Conservation (phyloP, 64 coral and sea anemone genomes). For the Trachythela sp. region DNA sequence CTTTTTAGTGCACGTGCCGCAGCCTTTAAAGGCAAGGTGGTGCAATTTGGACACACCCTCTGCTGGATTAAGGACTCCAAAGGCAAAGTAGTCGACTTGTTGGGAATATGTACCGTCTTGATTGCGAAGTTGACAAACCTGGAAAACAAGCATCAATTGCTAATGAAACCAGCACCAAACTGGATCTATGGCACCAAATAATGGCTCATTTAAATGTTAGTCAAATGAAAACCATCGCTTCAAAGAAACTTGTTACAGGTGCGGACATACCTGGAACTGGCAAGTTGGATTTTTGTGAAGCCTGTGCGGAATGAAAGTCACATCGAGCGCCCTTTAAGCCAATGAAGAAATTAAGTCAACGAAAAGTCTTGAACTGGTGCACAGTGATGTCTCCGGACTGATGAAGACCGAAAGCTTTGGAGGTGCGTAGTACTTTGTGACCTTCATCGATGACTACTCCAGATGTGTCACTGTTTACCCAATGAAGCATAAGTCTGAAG, state of each 20-base stretch:
- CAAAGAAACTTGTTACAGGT: neutral
- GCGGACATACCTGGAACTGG: neutral
- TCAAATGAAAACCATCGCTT: neutral
- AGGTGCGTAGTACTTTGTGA: neutral
- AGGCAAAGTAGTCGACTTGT: neutral
- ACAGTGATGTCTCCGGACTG: constrained; percentile 12
- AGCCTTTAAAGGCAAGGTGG: neutral
- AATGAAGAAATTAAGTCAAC: constrained; percentile 33
- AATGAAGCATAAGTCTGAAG: constrained; percentile 18
- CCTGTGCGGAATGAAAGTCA: neutral
- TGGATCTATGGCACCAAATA: constrained; percentile 1
- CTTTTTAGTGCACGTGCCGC: neutral
- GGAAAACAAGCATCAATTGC: neutral
- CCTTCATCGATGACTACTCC: neutral
- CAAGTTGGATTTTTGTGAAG: constrained; percentile 27
- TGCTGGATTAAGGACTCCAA: constrained; percentile 17
- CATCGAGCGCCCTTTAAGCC: constrained; percentile 18
- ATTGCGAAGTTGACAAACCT: neutral
- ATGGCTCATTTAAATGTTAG: constrained; percentile 14
- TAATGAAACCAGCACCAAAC: neutral
- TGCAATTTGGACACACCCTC: constrained; percentile 5
- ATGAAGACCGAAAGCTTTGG: constrained; percentile 19
- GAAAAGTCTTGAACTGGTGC: constrained; percentile 13
- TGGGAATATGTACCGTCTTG: neutral
- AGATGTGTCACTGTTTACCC: neutral